Conservation (phyloP, 2,797 vertebrate species). For the Hippoglossus hippoglossus region DNA sequence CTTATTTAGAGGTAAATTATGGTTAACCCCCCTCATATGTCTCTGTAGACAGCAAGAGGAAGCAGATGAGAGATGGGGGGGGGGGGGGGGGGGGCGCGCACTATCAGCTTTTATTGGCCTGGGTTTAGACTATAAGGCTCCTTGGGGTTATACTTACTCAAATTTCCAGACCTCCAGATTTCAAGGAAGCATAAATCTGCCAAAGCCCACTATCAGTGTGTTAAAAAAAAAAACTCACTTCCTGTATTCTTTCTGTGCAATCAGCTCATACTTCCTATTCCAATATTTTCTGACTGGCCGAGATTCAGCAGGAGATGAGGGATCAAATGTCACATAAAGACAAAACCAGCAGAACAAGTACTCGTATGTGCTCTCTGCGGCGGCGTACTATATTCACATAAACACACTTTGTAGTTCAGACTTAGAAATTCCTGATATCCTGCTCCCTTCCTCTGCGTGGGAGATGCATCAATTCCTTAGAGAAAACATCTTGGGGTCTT, state of each 20-base stretch:
- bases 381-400: conserved; percentile 8
- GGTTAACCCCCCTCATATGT: conserved; percentile 21
- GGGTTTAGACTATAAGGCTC: conserved; percentile 27
- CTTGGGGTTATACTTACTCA: conserved; percentile 20
- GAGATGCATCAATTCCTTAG: conserved; percentile 70
- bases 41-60: conserved; percentile 18
- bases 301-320: conserved; percentile 26
- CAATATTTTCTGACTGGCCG: conserved; percentile 32
- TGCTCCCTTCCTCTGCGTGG: conserved; percentile 76
- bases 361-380: conserved; percentile 24
- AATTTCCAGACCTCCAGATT: conserved; percentile 59
- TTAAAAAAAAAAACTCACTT: conserved; percentile 31
- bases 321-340: conserved; percentile 44
- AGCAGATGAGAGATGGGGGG: conserved; percentile 11
- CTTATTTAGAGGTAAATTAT: conserved; percentile 42
- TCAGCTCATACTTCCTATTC: conserved; percentile 60
- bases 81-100: conserved; percentile 1
- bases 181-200: conserved; percentile 66
- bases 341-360: conserved; percentile 31
- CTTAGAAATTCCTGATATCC: conserved; percentile 59
- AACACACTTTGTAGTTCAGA: conserved; percentile 48
- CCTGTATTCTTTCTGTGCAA: conserved; percentile 54
- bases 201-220: conserved; percentile 49
- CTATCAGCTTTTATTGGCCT: conserved; percentile 50
- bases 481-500: conserved; percentile 74